Evolutionary conservation across 2,888 invertebrate species (phyloP), one percentile per base, ranked within the genome.

Genomic region (Diaperis boleti): DNA sequence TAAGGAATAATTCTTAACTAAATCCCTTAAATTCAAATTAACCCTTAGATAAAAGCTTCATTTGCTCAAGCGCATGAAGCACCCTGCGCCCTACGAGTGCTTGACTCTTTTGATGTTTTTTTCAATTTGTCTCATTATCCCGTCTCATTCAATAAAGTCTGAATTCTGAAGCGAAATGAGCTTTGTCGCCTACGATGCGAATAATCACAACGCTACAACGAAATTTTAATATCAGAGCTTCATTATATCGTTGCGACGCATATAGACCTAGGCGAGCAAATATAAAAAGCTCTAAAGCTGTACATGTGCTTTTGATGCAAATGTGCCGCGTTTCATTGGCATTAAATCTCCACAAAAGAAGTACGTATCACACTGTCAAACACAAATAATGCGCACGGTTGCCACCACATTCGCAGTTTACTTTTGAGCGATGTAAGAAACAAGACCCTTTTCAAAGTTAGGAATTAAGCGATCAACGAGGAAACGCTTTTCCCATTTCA

Each of bases 181-280:
- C 45, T 57, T 47, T 49, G 52, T 52, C 52, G 52, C 37, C 22
- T 13, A 11, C 52, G 37, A 52, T 11, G 52, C 52, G 52, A 37
- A 52, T 37, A 52, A 52, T 52, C 52, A 52, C 14, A 20, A 14
- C 18, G 13, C 26, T 26, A 31, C 55, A 57, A 42, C 29, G 49
- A 50, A 69, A 70, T 69, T 67, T 69, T 68, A 72, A 69, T 69
- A 68, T 65, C 62, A 50, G 64, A 67, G 67, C 68, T 66, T 70
- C 69, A 66, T 69, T 72, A 69, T 65, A 44, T 45, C 13, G 50
- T 26, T 26, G 52, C 67, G 63, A 61, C 79, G 82, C 83, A 83
- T 83, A 33, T 33, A 83, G 84, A 84, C 83, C 82, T 76, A 74
- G 81, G 82, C 78, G 81, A 80, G 78, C 80, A 78, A 77, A 75